Base-by-base conservation (phyloP, 1,140 invertebrate species). In the Dendroctonus ponderosae region DNA sequence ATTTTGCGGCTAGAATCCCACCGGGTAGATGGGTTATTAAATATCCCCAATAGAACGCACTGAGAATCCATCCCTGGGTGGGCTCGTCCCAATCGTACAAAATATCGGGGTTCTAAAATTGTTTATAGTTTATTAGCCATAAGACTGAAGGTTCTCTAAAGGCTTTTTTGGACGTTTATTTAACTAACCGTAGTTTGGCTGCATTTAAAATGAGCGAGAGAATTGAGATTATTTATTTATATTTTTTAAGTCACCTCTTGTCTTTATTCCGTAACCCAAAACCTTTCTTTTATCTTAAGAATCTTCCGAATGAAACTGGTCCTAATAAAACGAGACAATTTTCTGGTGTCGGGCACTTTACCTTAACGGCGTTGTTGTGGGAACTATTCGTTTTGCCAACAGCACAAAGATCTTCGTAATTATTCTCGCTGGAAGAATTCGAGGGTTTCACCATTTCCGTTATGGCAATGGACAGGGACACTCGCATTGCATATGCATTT, bases 401-500 rank as follows among this genome's bases (percentile, higher is more conserved):
- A 9, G 14, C n/a, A 59, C 63, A 66, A 59, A 44, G 14, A 44
- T 66, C 48, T 37, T 51, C 56, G 8, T 51, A 51, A 12, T 49
- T n/a, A 11, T 51, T 46, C 14, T 54, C 37, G 14, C n/a, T 38
- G 5, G 65, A 50, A 7, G 52, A 56, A 59, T 71, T 74, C 11
- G 41, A 39, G 7, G 75, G 50, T 42, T 44, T 44, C 7, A 76
- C 73, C 91, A 97, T 94, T 74, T 93, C 90, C 9, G 94, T 94
- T 70, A 97, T 94, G 6, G 93, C 92, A 37, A 96, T 87, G 69
- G 91, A 94, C 5, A 97, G 81, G 72, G 91, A 92, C 2, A 93
- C 89, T 37, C 94, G 82, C 89, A 96, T 91, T 9, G 91, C 89
- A 76, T 96, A 96, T 1, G 94, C 89, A 76, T 91, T 93, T 14